Evolutionary conservation across 2,888 invertebrate genomes (phyloP), one percentile per base, ranked within the genome.

Genomic region (Chrysotoxum bicinctum): DNA sequence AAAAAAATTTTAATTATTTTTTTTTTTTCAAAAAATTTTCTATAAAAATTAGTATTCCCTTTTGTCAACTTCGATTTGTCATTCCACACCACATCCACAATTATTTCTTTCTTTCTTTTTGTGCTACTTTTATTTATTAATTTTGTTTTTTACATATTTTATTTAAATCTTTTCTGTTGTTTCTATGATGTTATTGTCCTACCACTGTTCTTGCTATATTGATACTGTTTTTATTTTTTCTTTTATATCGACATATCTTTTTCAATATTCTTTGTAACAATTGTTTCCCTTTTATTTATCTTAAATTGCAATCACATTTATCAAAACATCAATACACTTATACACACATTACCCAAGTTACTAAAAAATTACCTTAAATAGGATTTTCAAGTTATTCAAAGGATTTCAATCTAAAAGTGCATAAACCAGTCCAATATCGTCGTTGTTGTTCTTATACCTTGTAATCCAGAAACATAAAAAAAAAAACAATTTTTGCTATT

Each of bases 181-280:
- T 69, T 37, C 16, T 50, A 43, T 48, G 12, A 50, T 50, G 14
- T 14, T 37, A 43, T 35, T 64, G 62, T 69, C 40, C 40, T 76
- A 56, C 26, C 78, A 80, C 81, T 1, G 14, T 1, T 43, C 43
- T 84, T 78, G 69, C 68, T 70, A 60, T 74, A 72, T 62, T 64
- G 35, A 68, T 64, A 10, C 70, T n/a, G 32, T 40, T 9, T 70
- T 73, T 60, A 50, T 40, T 64, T 48, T 77, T 83, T 73, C 66
- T 78, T 77, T 85, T 78, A n/a, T 74, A 77, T 74, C 72, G 82
- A 52, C 68, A 37, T 16, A 2, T n/a, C 8, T 48, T 48, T 21
- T 0, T 4, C 14, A 23, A 6, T 48, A 8, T 26, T 23, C 68
- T 60, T 26, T 45, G 12, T 68, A 30, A 56, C 16, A 23, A n/a